A percentile compares a stretch with the other conserved stretches of the same genome.
phyloP scores from a whole-genome alignment of 2,888 invertebrate species.

The Polyommatus iphigenia region DNA sequence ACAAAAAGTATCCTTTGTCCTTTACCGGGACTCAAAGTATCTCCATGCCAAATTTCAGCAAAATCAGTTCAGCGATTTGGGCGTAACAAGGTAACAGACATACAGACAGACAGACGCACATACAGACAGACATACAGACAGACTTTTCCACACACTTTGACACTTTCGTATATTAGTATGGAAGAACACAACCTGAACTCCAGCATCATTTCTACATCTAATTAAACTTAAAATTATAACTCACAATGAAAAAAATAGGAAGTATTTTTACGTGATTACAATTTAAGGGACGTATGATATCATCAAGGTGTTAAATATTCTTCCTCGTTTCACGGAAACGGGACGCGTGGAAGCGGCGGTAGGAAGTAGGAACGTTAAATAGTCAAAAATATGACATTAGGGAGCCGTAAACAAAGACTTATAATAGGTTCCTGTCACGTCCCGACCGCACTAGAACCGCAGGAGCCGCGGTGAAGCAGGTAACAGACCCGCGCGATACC shows the following conservation, averaged over 20 bases:
- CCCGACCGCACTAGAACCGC: conserved; percentile 40
- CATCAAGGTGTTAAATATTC: background rate
- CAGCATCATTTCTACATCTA: background rate
- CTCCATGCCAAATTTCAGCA: no score
- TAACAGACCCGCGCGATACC: conserved; percentile 34
- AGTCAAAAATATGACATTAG: conserved; percentile 10
- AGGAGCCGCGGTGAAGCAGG: conserved; percentile 39
- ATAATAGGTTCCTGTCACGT: conserved; percentile 68
- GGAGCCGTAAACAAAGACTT: conserved; percentile 58
- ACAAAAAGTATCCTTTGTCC: no score
- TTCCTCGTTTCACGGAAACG: conserved; percentile 12
- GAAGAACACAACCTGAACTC: background rate
- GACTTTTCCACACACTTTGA: no score
- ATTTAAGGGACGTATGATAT: background rate
- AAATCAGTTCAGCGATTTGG: no score
- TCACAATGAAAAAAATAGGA: background rate
- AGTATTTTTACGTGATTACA: background rate
- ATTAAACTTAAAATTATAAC: background rate
- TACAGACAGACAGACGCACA: no score
- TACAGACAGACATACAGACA: no score
- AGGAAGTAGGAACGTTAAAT: conserved; percentile 17
- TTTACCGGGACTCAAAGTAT: no score
- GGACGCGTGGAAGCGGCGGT: background rate
- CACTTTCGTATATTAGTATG: no score
- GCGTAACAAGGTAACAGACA: no score